These are phyloP conservation scores for Phrynocephalus vlangalii DNA, from an alignment of 2,797 vertebrate genomes.

Conservation along the genomic window DNA sequence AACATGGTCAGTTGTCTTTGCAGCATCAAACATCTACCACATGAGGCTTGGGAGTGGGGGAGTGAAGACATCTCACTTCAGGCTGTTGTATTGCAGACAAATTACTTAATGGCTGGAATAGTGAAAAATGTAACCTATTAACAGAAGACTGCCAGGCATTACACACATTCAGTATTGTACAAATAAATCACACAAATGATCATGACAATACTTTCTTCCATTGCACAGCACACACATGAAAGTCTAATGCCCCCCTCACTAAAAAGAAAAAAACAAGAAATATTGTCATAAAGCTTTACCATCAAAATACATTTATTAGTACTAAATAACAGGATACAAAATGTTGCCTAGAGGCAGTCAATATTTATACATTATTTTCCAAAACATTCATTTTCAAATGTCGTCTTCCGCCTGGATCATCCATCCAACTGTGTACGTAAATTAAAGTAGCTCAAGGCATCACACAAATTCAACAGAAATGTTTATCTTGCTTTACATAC, in stretches of 20 bases:
- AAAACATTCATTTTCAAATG: background rate
- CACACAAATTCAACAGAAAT: background rate
- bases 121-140: too few species aligned
- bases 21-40: background rate
- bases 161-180: too few species aligned
- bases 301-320: slow-evolving; percentile 9
- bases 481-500: background rate
- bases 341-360: background rate
- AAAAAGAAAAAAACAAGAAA: background rate
- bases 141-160: too few species aligned
- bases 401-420: background rate
- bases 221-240: too few species aligned
- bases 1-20: too few species aligned
- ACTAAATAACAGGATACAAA: background rate
- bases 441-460: background rate
- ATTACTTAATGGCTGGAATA: background rate
- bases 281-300: background rate
- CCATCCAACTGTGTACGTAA: background rate
- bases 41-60: background rate
- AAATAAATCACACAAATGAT: background rate
- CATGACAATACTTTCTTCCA: background rate
- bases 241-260: too few species aligned
- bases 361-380: background rate
- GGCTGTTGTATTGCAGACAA: background rate
- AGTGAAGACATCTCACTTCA: background rate